Evolutionary conservation across 2,113 vertebrate genomes (phyloP).

Genomic region (Pandion haliaetus): DNA sequence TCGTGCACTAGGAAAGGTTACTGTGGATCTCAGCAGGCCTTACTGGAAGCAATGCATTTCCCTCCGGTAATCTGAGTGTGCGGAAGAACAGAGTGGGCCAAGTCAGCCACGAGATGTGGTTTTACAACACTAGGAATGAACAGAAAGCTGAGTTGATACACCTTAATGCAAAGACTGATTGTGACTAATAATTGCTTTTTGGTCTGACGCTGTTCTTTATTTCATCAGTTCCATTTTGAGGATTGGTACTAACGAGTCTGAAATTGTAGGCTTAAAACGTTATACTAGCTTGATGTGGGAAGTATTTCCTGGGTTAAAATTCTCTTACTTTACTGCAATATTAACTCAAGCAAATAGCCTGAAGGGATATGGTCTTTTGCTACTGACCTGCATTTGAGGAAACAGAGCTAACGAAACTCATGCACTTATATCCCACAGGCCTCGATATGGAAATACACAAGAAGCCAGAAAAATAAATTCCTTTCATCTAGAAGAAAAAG

Average conservation of each 20-base stretch:
- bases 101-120: not conserved
- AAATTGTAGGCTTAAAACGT: not conserved
- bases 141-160: not conserved
- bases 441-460: not conserved
- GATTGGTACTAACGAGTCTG: not conserved
- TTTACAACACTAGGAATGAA: not conserved
- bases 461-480: not conserved
- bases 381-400: not conserved
- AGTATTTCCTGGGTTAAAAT: not conserved
- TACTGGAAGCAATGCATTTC: not conserved
- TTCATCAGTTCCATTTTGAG: not conserved
- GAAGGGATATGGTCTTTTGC: not conserved
- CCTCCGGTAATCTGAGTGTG: not conserved
- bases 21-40: not conserved
- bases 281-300: not conserved
- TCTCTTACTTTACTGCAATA: not conserved
- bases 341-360: not conserved
- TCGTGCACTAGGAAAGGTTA: not conserved
- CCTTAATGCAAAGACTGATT: not conserved
- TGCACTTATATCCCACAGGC: not conserved
- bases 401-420: not conserved
- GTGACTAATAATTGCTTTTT: not conserved
- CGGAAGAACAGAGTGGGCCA: not conserved
- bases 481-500: not conserved
- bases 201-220: not conserved